Evolutionary conservation across 2,113 vertebrate genomes (phyloP).

Genomic region (Callipepla squamata): DNA sequence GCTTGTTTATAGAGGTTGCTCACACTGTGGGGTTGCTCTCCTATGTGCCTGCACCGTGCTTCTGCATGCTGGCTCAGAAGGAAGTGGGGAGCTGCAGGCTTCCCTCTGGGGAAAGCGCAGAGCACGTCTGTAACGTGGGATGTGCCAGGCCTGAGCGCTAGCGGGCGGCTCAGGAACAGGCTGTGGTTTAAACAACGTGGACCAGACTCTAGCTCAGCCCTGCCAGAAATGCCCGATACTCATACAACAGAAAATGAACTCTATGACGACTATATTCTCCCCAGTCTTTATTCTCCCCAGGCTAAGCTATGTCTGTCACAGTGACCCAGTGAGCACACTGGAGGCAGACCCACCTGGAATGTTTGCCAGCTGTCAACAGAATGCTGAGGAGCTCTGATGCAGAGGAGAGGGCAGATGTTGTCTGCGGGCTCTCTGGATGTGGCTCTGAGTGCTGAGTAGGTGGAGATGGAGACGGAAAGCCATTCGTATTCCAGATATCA

Average conservation of each 20-base stretch:
- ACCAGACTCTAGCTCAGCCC: not conserved
- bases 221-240: not conserved
- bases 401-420: not conserved
- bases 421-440: not conserved
- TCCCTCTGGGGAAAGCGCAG: not conserved
- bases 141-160: not conserved
- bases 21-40: not conserved
- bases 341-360: not conserved
- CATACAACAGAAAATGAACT: not conserved
- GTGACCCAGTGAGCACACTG: not conserved
- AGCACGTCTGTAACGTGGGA: rapidly evolving
- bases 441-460: not conserved
- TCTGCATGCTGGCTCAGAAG: not conserved
- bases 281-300: not conserved
- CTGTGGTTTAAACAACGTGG: not conserved
- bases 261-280: not conserved
- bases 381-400: not conserved
- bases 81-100: not conserved
- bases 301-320: not conserved
- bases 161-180: not conserved
- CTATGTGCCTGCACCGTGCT: not conserved
- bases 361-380: not conserved
- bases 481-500: slow-evolving; percentile 42
- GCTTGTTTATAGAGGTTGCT: not conserved
- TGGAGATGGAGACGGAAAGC: slow-evolving; percentile 7